These are phyloP conservation scores for Mya arenaria DNA, from an alignment of 1,140 invertebrate species.

Conservation along the genomic window DNA sequence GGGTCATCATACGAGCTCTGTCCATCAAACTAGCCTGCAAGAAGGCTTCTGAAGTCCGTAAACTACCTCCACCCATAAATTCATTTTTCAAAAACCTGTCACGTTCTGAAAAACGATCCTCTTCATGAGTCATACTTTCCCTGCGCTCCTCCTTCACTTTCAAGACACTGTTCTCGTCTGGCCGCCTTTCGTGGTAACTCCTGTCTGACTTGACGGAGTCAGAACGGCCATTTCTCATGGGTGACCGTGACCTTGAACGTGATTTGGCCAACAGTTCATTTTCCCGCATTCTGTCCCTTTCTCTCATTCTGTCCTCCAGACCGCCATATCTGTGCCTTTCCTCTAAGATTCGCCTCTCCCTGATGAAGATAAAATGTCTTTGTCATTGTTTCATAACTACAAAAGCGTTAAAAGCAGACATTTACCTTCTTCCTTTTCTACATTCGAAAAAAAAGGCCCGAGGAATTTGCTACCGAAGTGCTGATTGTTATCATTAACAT, in stretches of 20 bases:
- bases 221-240: conserved; percentile 68
- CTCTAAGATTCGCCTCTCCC: conserved; percentile 61
- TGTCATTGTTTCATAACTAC: no score
- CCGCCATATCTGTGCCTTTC: conserved; percentile 43
- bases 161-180: conserved; percentile 60
- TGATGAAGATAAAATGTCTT: conserved; percentile 46
- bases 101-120: conserved; percentile 56
- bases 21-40: conserved; percentile 56
- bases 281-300: conserved; percentile 58
- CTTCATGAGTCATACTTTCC: conserved; percentile 57
- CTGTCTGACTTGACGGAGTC: conserved; percentile 64
- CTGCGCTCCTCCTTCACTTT: conserved; percentile 72
- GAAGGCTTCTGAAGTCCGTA: conserved; percentile 41
- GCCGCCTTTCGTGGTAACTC: conserved; percentile 56
- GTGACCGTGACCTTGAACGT: conserved; percentile 69
- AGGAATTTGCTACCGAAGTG: no score
- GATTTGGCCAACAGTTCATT: conserved; percentile 47
- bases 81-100: conserved; percentile 53
- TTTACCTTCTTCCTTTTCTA: no score
- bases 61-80: conserved; percentile 36
- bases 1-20: conserved; percentile 55
- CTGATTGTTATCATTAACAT: no score
- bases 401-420: no score
- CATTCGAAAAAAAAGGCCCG: no score
- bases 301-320: conserved; percentile 24